Base-by-base conservation (phyloP, 2,797 vertebrate species). In the Urophycis tenuis region DNA sequence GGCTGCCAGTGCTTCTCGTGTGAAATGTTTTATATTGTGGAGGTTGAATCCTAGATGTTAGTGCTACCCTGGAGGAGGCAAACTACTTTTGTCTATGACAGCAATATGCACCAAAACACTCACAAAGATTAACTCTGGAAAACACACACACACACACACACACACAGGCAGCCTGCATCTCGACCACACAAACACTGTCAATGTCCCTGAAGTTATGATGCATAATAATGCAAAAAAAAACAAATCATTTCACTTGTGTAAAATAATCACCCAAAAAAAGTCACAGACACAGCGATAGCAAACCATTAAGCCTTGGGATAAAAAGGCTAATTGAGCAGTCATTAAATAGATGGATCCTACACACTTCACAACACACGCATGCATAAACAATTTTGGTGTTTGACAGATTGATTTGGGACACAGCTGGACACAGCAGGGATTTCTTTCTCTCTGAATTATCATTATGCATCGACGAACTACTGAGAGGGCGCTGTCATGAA, bases 351-450 rank as follows among this genome's bases (percentile, higher is more conserved):
- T 29, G 70, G 67, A 75, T 83, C 67, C 19, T 74, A 72, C 70
- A 60, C 73, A 78, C 73, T 74, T 77, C 41, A 71, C 8, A 2
- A 41, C 73, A 12, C 53, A 73, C 70, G 78, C 75, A 81, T 8
- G 71, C 31, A 76, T 39, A 45, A 53, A 71, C 79, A 76, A 85
- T 81, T 87, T 78, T 36, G 73, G 67, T 78, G 79, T 73, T 78
- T 87, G 76, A 86, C 86, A 86, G 86, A 87, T 80, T 87, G 81
- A 88, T 85, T 87, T 81, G 75, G 74, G 80, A 77, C 81, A 82
- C 87, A 88, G 85, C 83, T 90, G 87, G 81, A 81, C 74, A 79
- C 79, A 73, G 82, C 80, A 74, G 74, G 77, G 80, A 82, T 85
- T 83, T 74, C 74, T 81, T 74, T 85, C 22, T 19, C 39, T 33